Base-by-base conservation (phyloP, 2,888 invertebrate species). In the Clanis bilineata region DNA sequence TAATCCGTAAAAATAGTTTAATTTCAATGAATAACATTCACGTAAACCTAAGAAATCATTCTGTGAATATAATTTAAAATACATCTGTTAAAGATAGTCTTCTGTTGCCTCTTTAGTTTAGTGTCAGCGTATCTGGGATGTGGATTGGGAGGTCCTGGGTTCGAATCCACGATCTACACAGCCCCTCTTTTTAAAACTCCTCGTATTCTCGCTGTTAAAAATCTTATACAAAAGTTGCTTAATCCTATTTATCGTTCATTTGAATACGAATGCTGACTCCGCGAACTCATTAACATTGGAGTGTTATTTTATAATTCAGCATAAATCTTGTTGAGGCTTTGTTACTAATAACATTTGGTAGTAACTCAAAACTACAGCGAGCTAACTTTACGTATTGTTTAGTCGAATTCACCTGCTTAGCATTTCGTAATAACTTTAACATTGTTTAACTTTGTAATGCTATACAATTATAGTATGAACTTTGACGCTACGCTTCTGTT, bases 341-440 rank as follows among this genome's bases (percentile, higher is more conserved):
- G 51, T 51, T 21, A 18, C 9, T 51, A 21, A 51, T 51, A 51
- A 51, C 51, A 51, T 51, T 32, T 51, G 9, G 47, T 47, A 18
- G 45, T 51, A 51, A 32, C 10, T 51, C 51, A 32, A 32, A 51
- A 32, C 28, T 51, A 51, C 32, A 18, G 32, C 47, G 25, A 6
- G 3, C 32, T 10, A 51, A 51, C 51, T 51, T 51, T 51, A 18
- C 9, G 28, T 51, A 51, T 51, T 51, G 51, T 51, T 51, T 51
- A 51, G 51, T 18, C 51, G 51, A 18, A 18, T 51, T 51, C 51
- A 51, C 32, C 51, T 51, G 51, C 21, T 51, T 51, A 32, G 51
- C 51, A 51, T 51, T 51, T 32, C 32, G 51, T 32, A 51, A 32
- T 32, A 51, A 51, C 51, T 51, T 32, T 51, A 51, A 28, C 28